Evolutionary conservation across 2,113 vertebrate species (phyloP), one percentile per base, ranked within the genome.

Genomic region (Crypturellus undulatus): DNA sequence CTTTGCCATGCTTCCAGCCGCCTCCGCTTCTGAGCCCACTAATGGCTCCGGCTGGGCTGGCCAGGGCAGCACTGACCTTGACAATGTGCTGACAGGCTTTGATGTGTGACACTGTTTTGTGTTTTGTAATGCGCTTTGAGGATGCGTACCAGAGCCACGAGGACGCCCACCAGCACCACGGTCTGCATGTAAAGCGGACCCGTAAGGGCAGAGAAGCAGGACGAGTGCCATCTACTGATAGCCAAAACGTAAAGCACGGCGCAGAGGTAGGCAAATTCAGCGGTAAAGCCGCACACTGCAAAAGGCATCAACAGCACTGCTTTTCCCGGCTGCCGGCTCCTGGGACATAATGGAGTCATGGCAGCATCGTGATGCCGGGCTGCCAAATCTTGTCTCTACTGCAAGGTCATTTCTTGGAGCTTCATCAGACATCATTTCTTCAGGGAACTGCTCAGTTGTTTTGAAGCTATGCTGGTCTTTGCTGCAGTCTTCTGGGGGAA

Each of bases 171-270:
- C 22, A 1, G 67, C 79, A 73, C n/a, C 40, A 3, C 26, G 19
- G 54, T 0, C 59, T 42, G 87, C 2, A 0, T 40, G 16, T 4
- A 10, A 80, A 60, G 56, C 1, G 32, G 72, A 36, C 34, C 45
- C 8, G 64, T 7, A 0, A 68, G 65, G 3, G n/a, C 70, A 28
- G 28, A 81, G 59, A 52, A 69, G 85, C 69, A 28, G 1, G 60
- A 20, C 65, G 77, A 71, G 90, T 87, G 88, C 86, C 94, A 89
- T 19, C 94, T 93, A 32, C 83, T n/a, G 94, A 73, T 63, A 19
- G 28, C 9, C 7, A 9, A 34, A 65, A 79, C 75, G 11, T 7
- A 54, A 34, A 79, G 70, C 86, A 42, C 7, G 0, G 6, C 54
- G 21, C 42, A 26, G 43, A 43, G 34, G n/a, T 36, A 36, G 54